Evolutionary conservation across 64 coral and sea anemone species (phyloP).

Genomic region (Pachyseris speciosa): DNA sequence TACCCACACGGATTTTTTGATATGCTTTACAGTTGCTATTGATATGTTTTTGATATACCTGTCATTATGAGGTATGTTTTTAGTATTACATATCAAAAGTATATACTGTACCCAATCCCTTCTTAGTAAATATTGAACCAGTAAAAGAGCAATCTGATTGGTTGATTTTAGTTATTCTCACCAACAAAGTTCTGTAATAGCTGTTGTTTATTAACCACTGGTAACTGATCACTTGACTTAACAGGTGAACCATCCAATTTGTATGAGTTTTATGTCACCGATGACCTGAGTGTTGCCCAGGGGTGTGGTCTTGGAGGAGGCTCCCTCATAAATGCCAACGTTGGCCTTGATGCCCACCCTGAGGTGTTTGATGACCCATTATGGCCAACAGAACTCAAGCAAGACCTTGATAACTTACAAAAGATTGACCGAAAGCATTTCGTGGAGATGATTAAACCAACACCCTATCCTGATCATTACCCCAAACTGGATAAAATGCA

Average conservation of each 20-base stretch:
- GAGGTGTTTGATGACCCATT: slow-evolving; percentile 43
- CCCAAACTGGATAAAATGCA: slow-evolving; percentile 40
- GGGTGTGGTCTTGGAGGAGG: slow-evolving; percentile 74
- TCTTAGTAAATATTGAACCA: too few relatives aligned
- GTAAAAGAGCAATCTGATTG: too few relatives aligned
- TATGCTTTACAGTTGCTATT: too few relatives aligned
- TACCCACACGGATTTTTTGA: too few relatives aligned
- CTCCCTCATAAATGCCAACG: slow-evolving; percentile 78
- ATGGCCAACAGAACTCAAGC: slow-evolving; percentile 49
- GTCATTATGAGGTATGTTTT: too few relatives aligned
- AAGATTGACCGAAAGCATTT: slow-evolving; percentile 54
- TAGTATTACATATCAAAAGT: too few relatives aligned
- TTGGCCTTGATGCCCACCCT: slow-evolving; percentile 63
- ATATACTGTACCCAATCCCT: too few relatives aligned
- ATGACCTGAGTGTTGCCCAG: slow-evolving; percentile 63
- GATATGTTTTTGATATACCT: too few relatives aligned
- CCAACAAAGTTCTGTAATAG: too few relatives aligned
- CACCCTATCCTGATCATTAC: slow-evolving; percentile 60
- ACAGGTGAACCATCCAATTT: slow-evolving; percentile 52
- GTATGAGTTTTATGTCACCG: slow-evolving; percentile 58
- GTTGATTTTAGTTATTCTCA: too few relatives aligned
- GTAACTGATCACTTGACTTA: neutral
- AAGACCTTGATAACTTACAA: slow-evolving; percentile 39
- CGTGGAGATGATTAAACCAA: slow-evolving; percentile 61
- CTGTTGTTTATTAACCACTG: neutral